A percentile compares a stretch with the other conserved stretches of the same genome.
Conservation (phyloP, 2,888 invertebrate species). For the Sminthurides aquaticus region DNA sequence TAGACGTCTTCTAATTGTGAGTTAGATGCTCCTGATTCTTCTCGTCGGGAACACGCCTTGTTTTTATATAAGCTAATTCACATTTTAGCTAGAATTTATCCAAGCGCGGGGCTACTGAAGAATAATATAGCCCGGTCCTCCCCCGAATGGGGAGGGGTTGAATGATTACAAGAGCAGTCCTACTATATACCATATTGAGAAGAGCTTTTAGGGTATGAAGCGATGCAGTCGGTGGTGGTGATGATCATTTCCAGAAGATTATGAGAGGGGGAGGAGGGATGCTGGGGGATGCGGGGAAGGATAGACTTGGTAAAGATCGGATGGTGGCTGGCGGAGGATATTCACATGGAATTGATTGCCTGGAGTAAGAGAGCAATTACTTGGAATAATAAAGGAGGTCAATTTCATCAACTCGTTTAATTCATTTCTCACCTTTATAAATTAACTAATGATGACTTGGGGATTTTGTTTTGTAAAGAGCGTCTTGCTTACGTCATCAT, state of each 20-base stretch:
- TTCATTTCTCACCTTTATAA: conserved; percentile 27
- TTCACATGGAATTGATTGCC: conserved; percentile 9
- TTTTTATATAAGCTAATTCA: not conserved
- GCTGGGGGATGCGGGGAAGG: not conserved
- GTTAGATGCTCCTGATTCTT: not conserved
- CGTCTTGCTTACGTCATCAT: conserved; percentile 23
- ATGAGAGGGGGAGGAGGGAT: too few relatives aligned
- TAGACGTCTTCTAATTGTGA: not conserved
- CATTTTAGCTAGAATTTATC: not conserved
- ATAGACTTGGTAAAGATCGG: not conserved
- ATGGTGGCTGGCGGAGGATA: not conserved
- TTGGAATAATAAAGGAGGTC: conserved; percentile 28
- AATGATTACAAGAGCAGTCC: too few relatives aligned
- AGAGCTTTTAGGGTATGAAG: too few relatives aligned
- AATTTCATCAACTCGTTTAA: conserved; percentile 25
- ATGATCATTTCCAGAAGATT: not conserved
- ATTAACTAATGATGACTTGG: conserved; percentile 28
- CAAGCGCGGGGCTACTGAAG: too few relatives aligned
- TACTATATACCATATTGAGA: too few relatives aligned
- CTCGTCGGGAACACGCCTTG: not conserved
- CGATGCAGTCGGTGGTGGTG: not conserved
- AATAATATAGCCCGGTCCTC: too few relatives aligned
- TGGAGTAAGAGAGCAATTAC: conserved; percentile 26
- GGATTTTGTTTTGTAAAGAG: conserved; percentile 18
- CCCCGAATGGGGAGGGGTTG: too few relatives aligned